These are phyloP conservation scores for Grallaria varia DNA, from an alignment of 2,113 vertebrate genomes.

Conservation along the genomic window DNA sequence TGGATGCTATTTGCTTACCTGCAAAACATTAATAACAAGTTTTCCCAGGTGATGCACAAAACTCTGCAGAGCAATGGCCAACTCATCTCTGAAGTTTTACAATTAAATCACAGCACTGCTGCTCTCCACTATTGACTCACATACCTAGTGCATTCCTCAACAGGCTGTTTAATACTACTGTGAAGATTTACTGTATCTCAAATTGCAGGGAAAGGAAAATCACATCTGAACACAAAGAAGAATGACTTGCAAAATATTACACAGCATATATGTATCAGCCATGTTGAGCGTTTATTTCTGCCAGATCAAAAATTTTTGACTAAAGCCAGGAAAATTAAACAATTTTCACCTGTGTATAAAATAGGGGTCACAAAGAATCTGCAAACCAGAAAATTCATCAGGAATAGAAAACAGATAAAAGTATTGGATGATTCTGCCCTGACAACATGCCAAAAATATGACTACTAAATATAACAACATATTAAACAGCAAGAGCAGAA, in stretches of 20 bases:
- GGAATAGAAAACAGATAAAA: neutral
- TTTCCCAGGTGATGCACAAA: neutral
- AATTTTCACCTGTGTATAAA: neutral
- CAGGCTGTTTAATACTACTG: neutral
- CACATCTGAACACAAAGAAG: neutral
- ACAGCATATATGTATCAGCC: neutral
- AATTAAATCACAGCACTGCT: neutral
- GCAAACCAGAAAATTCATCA: neutral
- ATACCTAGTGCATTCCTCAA: neutral
- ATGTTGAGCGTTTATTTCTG: neutral
- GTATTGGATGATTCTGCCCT: neutral
- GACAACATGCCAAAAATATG: accelerated
- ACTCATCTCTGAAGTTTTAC: neutral
- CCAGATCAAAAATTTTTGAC: neutral
- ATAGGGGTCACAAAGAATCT: neutral
- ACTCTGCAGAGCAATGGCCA: neutral
- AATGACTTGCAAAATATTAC: neutral
- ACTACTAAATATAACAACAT: neutral
- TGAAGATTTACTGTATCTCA: neutral
- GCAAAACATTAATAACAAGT: neutral
- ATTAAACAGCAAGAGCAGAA: neutral
- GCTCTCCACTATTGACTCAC: neutral
- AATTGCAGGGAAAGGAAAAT: neutral
- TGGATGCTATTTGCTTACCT: neutral
- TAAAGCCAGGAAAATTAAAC: neutral